Base-by-base conservation (phyloP, 2,888 invertebrate genomes). In the Myopa testacea region DNA sequence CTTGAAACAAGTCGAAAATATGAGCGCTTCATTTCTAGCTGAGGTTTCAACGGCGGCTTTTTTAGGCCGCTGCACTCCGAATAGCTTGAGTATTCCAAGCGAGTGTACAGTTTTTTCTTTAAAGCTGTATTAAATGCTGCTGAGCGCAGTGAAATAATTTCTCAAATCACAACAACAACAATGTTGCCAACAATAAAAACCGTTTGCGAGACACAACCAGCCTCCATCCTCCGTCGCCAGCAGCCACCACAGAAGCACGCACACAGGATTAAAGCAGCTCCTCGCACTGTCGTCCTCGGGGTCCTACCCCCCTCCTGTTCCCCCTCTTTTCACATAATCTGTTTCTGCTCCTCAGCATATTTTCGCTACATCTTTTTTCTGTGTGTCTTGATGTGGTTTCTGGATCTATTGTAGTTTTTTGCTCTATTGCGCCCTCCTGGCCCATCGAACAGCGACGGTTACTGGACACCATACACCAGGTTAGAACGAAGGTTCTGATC, bases 61-160 rank as follows among this genome's bases (percentile, higher is more conserved):
- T 45, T 45, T 3, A 45, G 10, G 45, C 6, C 0, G 16, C 14
- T 8, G 1, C 14, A 55, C 50, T 14, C 3, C 50, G 50, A 26
- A 26, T 14, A 50, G 50, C 50, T 1, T 50, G 10, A 50, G 50
- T 45, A 45, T 45, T 45, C 55, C 5, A n/a, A 55, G 55, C 55
- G 3, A 26, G 26, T 26, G 26, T 26, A 26, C 26, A 26, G 26
- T 26, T 26, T 2, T 45, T 45, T 45, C 10, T 1, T 45, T 45
- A 8, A 45, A 6, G 10, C 45, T 45, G 45, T 45, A 45, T 45
- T 8, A 45, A 45, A 70, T 69, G 63, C 75, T 69, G 16, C 69
- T n/a, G 65, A 82, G 83, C 83, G 84, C 84, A 86, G 86, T 86
- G 85, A 86, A 86, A 86, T 85, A 86, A 84, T 85, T 86, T 86